These are phyloP conservation scores for Pseudopipra pipra DNA, from an alignment of 2,113 vertebrate species.

Conservation along the genomic window DNA sequence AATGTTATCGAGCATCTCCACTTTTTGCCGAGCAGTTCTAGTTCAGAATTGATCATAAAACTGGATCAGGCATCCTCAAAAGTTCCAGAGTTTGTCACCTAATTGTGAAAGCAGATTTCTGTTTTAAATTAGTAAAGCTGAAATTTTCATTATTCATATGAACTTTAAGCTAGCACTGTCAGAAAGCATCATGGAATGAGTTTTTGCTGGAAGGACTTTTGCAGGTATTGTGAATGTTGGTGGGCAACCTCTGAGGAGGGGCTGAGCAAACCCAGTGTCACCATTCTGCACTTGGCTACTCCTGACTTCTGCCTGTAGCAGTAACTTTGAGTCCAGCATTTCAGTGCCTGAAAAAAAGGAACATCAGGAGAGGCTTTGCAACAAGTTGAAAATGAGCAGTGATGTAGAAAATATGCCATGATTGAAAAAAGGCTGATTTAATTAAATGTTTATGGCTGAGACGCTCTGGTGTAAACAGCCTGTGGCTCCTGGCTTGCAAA, in stretches of 20 bases:
- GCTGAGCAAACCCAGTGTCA: neutral
- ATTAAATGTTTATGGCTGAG: constrained; percentile 24
- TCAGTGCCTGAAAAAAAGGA: neutral
- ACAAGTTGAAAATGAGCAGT: neutral
- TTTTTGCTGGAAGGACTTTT: neutral
- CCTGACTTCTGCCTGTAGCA: neutral
- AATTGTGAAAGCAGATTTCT: neutral
- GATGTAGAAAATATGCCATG: constrained; percentile 15
- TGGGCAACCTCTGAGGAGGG: neutral
- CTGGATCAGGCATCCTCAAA: neutral
- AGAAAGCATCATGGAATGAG: neutral
- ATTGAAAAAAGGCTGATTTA: constrained; percentile 25
- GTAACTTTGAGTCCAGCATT: neutral
- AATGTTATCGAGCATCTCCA: neutral
- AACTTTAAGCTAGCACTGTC: neutral
- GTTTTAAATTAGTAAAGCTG: neutral
- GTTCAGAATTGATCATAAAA: neutral
- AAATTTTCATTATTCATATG: neutral
- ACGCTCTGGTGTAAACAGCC: constrained; percentile 24
- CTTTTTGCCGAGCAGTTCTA: neutral
- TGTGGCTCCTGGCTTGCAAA: constrained; percentile 26
- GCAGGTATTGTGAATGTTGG: neutral
- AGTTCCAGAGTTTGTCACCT: neutral
- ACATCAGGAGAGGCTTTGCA: neutral
- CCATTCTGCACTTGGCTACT: neutral